Evolutionary conservation across 1,140 invertebrate genomes (phyloP), one percentile per base, ranked within the genome.

Genomic region (Drosophila lacertosa): DNA sequence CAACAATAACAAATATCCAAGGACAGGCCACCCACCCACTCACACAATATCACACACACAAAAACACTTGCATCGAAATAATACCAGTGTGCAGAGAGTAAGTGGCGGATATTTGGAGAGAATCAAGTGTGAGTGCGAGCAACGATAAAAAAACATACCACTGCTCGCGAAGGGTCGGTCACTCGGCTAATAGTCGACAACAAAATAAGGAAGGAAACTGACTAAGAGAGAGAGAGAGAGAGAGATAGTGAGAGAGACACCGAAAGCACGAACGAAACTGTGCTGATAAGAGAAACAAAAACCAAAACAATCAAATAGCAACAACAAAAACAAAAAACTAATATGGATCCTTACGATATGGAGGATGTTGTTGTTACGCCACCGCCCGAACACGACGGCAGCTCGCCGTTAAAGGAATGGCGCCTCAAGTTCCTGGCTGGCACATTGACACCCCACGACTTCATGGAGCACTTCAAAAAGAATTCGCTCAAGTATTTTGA

Each of bases 311-410:
- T 20, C 40, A 20, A 60, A 44, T 26, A 26, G 13, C 24, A 18
- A 65, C 42, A 15, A 22, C 10, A 37, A n/a, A n/a, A n/a, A n/a
- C n/a, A n/a, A n/a, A n/a, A n/a, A n/a, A 64, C 11, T n/a, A 59
- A 60, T 48, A 90, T 90, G 89, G 89, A 90, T 77, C 81, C 68
- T 40, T 90, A 88, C 79, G 89, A 86, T 77, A 80, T 90, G 81
- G 89, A 90, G 47, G 89, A 89, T 75, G 89, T 88, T 70, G 89
- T 90, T 53, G 89, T 89, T 70, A 73, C 67, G 29, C 89, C 89
- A 47, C 74, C 66, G 32, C 45, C 65, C 40, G 89, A 89, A 62
- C 55, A 70, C 33, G 70, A 73, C 22, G 66, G 63, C 62, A 74
- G 42, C 32, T 80, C 88, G 6, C 86, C 77, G 13, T 33, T 91